Conservation (phyloP, 2,113 vertebrate species). For the Paedocypris sp. region DNA sequence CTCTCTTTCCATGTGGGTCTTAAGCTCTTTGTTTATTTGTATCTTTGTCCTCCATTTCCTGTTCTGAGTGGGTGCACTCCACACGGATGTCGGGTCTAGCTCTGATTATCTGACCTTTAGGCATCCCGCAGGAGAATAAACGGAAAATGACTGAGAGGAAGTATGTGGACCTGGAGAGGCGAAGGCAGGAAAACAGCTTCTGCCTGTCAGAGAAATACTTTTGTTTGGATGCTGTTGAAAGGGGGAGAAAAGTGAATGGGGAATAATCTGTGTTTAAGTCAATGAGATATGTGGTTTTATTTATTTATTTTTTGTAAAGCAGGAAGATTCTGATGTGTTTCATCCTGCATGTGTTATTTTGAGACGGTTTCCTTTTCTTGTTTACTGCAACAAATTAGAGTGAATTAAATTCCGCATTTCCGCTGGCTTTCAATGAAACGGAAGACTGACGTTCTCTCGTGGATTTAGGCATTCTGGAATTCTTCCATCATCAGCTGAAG, state of each 20-base stretch:
- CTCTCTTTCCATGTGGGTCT: too few relatives aligned
- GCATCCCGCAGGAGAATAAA: neutral
- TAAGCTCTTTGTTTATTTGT: neutral
- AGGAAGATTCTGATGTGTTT: too few relatives aligned
- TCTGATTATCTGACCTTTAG: constrained; percentile 1
- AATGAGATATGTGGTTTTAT: too few relatives aligned
- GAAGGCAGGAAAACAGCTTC: neutral
- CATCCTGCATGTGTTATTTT: too few relatives aligned
- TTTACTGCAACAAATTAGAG: too few relatives aligned
- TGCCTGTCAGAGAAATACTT: neutral
- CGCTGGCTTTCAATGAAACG: neutral
- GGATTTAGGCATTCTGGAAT: constrained; percentile 73
- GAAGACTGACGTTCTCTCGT: neutral
- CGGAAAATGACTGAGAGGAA: neutral
- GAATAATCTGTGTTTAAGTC: neutral
- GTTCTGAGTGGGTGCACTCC: neutral
- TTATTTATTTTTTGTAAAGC: too few relatives aligned
- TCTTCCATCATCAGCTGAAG: constrained; percentile 84
- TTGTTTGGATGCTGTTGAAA: neutral
- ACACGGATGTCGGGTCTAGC: neutral
- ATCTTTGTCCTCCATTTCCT: neutral
- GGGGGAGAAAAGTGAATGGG: too few relatives aligned
- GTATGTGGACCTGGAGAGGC: neutral
- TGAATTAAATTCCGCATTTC: neutral
- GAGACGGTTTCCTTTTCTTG: too few relatives aligned